A percentile compares a stretch with the other conserved stretches of the same genome.
Conservation (phyloP, 2,113 vertebrate genomes). For the Albula goreensis region DNA sequence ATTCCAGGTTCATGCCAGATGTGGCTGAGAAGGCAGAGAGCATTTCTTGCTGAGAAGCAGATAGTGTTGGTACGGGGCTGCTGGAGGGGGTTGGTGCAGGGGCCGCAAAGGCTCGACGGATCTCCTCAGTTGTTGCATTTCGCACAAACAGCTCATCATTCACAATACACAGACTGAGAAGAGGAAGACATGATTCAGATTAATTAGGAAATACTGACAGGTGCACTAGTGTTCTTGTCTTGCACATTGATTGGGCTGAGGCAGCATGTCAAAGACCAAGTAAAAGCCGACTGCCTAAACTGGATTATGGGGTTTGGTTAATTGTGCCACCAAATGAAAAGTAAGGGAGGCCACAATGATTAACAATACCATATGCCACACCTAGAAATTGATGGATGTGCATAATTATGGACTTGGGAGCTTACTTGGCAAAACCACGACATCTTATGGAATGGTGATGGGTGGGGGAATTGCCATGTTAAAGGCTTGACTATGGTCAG, state of each 20-base stretch:
- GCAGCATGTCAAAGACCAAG: not conserved
- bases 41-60: slow-evolving; percentile 86
- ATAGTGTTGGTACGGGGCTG: slow-evolving; percentile 84
- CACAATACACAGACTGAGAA: slow-evolving; percentile 81
- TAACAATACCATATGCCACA: too few relatives aligned
- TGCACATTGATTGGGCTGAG: not conserved
- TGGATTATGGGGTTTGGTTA: not conserved
- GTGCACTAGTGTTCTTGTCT: not conserved
- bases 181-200: not conserved
- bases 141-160: slow-evolving; percentile 89
- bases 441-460: too few relatives aligned
- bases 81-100: slow-evolving; percentile 86
- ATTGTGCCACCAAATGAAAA: not conserved
- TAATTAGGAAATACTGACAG: too few relatives aligned
- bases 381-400: too few relatives aligned
- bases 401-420: too few relatives aligned
- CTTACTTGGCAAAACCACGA: too few relatives aligned
- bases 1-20: slow-evolving; percentile 91
- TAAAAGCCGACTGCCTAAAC: not conserved
- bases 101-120: slow-evolving; percentile 80
- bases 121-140: slow-evolving; percentile 82
- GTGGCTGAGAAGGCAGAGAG: slow-evolving; percentile 80
- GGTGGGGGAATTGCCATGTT: too few relatives aligned
- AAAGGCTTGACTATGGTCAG: not conserved
- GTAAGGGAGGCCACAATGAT: too few relatives aligned